phyloP scores from a whole-genome alignment of 2,888 invertebrate genomes.

The Nomada fabriciana region DNA sequence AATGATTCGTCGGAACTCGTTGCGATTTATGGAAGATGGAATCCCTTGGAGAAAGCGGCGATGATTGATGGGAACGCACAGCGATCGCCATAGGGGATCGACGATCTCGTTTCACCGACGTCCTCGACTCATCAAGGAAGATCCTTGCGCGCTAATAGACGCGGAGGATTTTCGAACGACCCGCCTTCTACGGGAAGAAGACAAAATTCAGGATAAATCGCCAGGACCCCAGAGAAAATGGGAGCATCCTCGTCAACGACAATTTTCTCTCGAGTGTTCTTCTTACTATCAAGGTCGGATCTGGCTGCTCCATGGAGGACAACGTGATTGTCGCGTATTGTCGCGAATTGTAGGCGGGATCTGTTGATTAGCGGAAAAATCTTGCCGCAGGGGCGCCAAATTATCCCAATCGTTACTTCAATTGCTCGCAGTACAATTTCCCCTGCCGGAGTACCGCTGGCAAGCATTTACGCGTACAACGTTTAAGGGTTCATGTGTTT shows the following conservation, averaged over 20 bases:
- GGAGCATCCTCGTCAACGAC: constrained; percentile 54
- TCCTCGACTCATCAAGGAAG: constrained; percentile 63
- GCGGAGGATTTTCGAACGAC: constrained; percentile 50
- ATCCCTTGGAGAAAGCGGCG: constrained; percentile 33
- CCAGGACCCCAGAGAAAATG: constrained; percentile 37
- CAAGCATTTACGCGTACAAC: not conserved
- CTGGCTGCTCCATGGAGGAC: constrained; percentile 11
- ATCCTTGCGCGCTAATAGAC: constrained; percentile 55
- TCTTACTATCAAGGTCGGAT: constrained; percentile 60
- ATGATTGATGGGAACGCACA: constrained; percentile 54
- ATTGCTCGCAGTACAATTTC: not conserved
- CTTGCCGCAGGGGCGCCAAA: constrained; percentile 24
- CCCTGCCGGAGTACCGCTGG: not conserved
- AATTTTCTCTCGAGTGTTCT: constrained; percentile 48
- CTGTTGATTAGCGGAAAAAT: constrained; percentile 46
- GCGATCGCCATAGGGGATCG: constrained; percentile 57
- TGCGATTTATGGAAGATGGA: constrained; percentile 19
- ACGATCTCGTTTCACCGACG: constrained; percentile 55
- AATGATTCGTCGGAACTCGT: constrained; percentile 52
- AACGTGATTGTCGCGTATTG: constrained; percentile 39
- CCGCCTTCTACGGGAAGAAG: constrained; percentile 10
- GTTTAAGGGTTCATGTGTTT: no score
- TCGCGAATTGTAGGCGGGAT: constrained; percentile 26
- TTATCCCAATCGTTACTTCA: constrained; percentile 31
- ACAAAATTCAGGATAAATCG: constrained; percentile 10